phyloP scores from a whole-genome alignment of 2,113 vertebrate species.

The Centropristis striata region DNA sequence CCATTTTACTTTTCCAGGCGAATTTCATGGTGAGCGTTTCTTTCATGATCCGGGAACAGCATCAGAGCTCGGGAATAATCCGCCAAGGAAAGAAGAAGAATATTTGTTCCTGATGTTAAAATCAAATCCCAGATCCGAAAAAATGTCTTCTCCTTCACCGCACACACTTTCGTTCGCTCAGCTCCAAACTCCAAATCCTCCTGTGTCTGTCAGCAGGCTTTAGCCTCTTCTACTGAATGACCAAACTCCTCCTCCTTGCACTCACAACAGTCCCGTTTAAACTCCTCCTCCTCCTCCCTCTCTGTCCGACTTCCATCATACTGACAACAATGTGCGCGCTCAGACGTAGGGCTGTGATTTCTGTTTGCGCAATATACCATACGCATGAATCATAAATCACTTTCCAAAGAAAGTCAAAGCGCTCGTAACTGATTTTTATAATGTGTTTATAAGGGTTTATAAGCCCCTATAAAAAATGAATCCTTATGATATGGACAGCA shows the following conservation, averaged over 20 bases:
- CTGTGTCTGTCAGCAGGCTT: slow-evolving; percentile 56
- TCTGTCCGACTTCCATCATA: slow-evolving; percentile 37
- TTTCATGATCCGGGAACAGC: slow-evolving; percentile 83
- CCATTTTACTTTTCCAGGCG: slow-evolving; percentile 97
- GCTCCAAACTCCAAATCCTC: slow-evolving; percentile 43
- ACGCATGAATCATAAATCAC: neutral
- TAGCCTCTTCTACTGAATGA: slow-evolving; percentile 71
- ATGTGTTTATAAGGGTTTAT: neutral
- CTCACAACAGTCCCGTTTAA: slow-evolving; percentile 51
- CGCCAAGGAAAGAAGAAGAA: slow-evolving; percentile 47
- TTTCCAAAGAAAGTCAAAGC: neutral
- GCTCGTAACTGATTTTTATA: neutral
- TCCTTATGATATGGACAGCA: neutral
- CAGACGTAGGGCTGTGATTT: slow-evolving; percentile 35
- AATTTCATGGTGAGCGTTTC: slow-evolving; percentile 93
- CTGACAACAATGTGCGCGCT: slow-evolving; percentile 47
- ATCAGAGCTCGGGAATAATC: slow-evolving; percentile 78
- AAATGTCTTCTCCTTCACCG: neutral
- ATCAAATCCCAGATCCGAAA: neutral
- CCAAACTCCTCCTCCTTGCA: slow-evolving; percentile 70
- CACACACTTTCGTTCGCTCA: slow-evolving; percentile 27
- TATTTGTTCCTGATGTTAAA: neutral
- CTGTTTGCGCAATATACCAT: slow-evolving; percentile 44
- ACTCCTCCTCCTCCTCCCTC: slow-evolving; percentile 35
- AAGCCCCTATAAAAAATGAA: neutral